Evolutionary conservation across 1,140 invertebrate genomes (phyloP), one percentile per base, ranked within the genome.

Genomic region (Diabrotica virgifera): DNA sequence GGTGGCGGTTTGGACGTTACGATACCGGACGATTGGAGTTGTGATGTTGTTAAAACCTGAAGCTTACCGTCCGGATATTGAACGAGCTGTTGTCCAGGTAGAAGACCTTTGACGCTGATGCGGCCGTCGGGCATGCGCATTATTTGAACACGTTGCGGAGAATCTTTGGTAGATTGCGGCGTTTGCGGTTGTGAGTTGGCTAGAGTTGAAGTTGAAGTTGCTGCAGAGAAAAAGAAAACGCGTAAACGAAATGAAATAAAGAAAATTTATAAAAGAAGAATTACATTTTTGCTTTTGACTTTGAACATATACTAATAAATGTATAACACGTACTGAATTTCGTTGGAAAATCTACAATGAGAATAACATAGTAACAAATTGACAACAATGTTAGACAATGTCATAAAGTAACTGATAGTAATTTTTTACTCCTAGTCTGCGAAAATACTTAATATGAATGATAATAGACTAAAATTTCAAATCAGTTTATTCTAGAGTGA

Each of bases 1-100:
- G 66, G 66, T 61, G 73, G n/a, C 9, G 8, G 52, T 36, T 50
- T 24, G 36, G 63, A 54, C 7, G 63, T 52, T 5, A 51, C 46
- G 2, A 63, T 36, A 36, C 66, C 68, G 5, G 68, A 64, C n/a
- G 66, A 65, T 69, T 73, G 69, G 62, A 75, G 61, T 70, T 82
- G 82, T 59, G 80, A 75, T 13, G 85, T 86, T 46, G 87, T 90
- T 13, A 96, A 83, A 5, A 97, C 89, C 74, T 97, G 95, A 37
- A 97, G 80, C 79, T 95, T 93, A 0, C 96, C 96, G 81, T 97
- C 95, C 0, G 95, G 88, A 84, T 96, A 89, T 77, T 96, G 92
- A 24, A 97, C 88, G 35, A 97, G 81, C 72, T 97, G 94, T 75
- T 98, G 96, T n/a, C 95, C 94, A 54, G 94, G 91, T 78, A 95